Base-by-base conservation (phyloP, 2,888 invertebrate genomes). In the Pharmacophagus antenor region DNA sequence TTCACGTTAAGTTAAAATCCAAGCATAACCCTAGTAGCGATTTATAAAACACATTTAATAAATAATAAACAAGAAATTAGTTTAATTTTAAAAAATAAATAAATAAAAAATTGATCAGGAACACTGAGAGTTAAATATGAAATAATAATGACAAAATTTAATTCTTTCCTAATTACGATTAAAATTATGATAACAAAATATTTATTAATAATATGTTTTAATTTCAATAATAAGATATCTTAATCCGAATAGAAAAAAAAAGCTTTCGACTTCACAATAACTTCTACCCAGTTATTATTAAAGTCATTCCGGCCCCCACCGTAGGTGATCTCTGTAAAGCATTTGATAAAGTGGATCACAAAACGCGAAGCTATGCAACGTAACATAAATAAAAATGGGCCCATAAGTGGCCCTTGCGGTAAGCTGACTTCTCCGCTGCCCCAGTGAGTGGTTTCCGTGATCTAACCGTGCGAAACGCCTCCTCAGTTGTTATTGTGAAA, bases 401-500 rank as follows among this genome's bases (percentile, higher is more conserved):
- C 80, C 79, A 82, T 77, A 82, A 88, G 87, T 80, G 85, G 84
- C 79, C 86, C 86, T 88, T 81, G 88, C 81, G 85, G 88, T 86
- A 82, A 81, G 82, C 85, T 79, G 69, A 67, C 72, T 77, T 74
- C 74, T 69, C 73, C 65, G 61, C 68, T 73, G 72, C 67, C 70
- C 76, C 76, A 77, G 75, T 80, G 80, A 86, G 86, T 84, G 84
- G 85, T 83, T 84, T 84, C 54, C 85, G 84, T 83, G 82, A 85
- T 80, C 85, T 84, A 88, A 87, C 88, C 89, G 88, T 88, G 89
- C 89, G 88, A 88, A 88, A 88, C 89, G 88, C 88, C 88, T 88
- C 84, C 88, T 77, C 84, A 77, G 83, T 86, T 88, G 86, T 87
- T 88, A 86, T 88, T 86, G 87, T 88, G 87, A 87, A 88, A 86